Conservation (phyloP, 2,888 invertebrate species). For the Cantharis flavilabris region DNA sequence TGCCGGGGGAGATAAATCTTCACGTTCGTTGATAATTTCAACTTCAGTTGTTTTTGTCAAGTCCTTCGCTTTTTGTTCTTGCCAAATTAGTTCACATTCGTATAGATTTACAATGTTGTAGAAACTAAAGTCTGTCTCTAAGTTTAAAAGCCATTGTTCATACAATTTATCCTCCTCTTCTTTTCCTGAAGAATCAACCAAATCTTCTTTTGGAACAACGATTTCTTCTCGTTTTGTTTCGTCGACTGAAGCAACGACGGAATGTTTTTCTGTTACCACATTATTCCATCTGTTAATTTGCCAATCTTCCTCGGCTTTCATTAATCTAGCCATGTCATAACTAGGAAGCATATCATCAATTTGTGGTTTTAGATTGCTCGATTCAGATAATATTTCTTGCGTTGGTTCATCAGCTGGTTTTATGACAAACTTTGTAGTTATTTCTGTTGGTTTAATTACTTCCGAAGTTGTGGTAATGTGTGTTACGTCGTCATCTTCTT, state of each 20-base stretch:
- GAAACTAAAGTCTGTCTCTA: constrained; percentile 4
- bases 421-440: background rate
- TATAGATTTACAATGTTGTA: constrained; percentile 7
- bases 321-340: constrained; percentile 11
- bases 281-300: background rate
- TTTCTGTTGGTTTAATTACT: background rate
- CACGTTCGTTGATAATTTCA: background rate
- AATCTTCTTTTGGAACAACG: background rate
- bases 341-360: background rate
- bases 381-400: background rate
- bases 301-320: constrained; percentile 14
- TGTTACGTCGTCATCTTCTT: constrained; percentile 6
- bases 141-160: background rate
- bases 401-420: background rate
- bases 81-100: constrained; percentile 21
- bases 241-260: background rate
- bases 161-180: background rate
- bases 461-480: background rate
- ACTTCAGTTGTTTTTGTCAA: background rate
- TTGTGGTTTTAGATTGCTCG: background rate
- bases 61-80: constrained; percentile 1
- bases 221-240: background rate
- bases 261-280: background rate
- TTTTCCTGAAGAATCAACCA: background rate
- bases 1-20: background rate